Evolutionary conservation across 1,140 invertebrate genomes (phyloP).

Genomic region (Cherax destructor): DNA sequence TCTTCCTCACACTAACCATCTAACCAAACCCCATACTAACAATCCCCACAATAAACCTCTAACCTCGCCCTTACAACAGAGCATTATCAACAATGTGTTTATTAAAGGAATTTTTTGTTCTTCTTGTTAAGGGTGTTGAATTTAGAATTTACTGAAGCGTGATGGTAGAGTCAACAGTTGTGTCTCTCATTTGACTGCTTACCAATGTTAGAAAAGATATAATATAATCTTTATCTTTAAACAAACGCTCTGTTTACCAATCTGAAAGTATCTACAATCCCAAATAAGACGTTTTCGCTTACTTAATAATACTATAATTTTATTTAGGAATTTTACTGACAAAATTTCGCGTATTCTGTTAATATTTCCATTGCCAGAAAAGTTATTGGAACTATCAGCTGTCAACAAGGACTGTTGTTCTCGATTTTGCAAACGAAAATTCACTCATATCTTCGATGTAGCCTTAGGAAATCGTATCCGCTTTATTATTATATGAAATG

Average conservation of each 20-base stretch:
- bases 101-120: too few species aligned
- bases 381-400: constrained; percentile 54
- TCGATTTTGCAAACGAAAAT: neutral
- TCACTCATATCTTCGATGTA: neutral
- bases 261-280: neutral
- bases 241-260: neutral
- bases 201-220: neutral
- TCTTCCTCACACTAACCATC: neutral
- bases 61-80: too few species aligned
- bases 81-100: too few species aligned
- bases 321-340: neutral
- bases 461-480: constrained; percentile 4
- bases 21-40: neutral
- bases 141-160: too few species aligned
- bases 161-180: too few species aligned
- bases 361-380: neutral
- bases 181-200: neutral
- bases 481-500: neutral
- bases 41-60: neutral
- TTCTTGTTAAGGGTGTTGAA: too few species aligned
- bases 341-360: neutral
- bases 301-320: neutral
- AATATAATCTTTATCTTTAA: neutral
- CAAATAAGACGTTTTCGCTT: neutral
- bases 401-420: constrained; percentile 48